Evolutionary conservation across 2,113 vertebrate species (phyloP), one percentile per base, ranked within the genome.

Genomic region (Pedetes capensis): DNA sequence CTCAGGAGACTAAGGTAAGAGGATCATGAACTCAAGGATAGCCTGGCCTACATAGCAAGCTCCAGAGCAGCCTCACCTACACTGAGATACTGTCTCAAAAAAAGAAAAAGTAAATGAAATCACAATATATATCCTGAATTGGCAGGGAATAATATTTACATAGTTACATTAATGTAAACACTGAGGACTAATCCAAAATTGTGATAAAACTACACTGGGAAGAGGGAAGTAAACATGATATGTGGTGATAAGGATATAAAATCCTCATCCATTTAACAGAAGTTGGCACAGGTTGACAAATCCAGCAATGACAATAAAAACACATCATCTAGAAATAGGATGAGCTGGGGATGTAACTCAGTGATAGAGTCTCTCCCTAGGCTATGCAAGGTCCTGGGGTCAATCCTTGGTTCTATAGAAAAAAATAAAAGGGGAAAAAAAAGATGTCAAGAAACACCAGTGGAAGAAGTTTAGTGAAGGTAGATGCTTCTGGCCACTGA

Each of bases 41-140:
- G n/a, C n/a, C n/a, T n/a, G n/a, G n/a, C n/a, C n/a, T n/a, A n/a
- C n/a, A n/a, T n/a, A n/a, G n/a, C n/a, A n/a, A n/a, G n/a, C n/a
- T n/a, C n/a, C n/a, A n/a, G n/a, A n/a, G n/a, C n/a, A n/a, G n/a
- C n/a, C n/a, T n/a, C n/a, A n/a, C n/a, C n/a, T n/a, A n/a, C n/a
- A n/a, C n/a, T n/a, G n/a, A n/a, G n/a, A n/a, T n/a, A n/a, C n/a
- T n/a, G n/a, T n/a, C n/a, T n/a, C n/a, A n/a, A n/a, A n/a, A n/a
- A n/a, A n/a, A n/a, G n/a, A 75, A 61, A 66, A 82, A 91, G 23
- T 22, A 89, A 89, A 78, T 71, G 25, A 95, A 90, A 81, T 87
- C 37, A 87, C 39, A 80, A 66, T 81, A 75, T 6, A 51, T 86
- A 17, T 91, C 34, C 37, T 91, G 53, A 79, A 87, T 20, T 91